Conservation (phyloP, 53 echinoderm and acorn worm species). For the Temnopleurus reevesii region DNA sequence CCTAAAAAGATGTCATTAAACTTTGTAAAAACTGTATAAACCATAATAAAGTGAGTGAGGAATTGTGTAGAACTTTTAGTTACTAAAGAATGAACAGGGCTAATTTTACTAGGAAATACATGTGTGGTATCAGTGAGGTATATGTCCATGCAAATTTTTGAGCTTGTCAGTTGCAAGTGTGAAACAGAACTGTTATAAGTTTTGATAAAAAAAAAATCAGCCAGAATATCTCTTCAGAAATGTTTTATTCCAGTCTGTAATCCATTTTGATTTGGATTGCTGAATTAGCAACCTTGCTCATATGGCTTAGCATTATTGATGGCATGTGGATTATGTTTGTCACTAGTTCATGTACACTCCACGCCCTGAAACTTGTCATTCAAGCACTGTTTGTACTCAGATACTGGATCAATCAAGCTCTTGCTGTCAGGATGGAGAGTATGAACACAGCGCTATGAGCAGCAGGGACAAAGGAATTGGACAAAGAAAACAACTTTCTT, state of each 20-base stretch:
- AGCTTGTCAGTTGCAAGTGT: not conserved
- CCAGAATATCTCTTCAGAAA: not conserved
- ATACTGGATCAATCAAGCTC: not conserved
- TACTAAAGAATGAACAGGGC: no score
- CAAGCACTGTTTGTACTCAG: not conserved
- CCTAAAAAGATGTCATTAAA: no score
- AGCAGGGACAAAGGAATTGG: no score
- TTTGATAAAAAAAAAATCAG: no score
- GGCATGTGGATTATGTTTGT: not conserved
- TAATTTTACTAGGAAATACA: no score
- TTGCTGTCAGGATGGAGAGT: no score
- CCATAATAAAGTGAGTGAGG: no score
- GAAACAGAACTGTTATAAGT: not conserved
- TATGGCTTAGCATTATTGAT: not conserved
- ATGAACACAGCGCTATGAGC: no score
- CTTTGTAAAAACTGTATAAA: no score
- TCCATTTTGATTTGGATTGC: not conserved
- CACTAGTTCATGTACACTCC: not conserved
- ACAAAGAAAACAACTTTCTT: no score
- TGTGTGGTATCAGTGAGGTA: not conserved
- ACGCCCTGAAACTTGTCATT: not conserved
- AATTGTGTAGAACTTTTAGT: no score
- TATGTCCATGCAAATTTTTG: not conserved
- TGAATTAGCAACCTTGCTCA: slow-evolving; percentile 12
- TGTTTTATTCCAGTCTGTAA: not conserved